Conservation (phyloP, 2,888 invertebrate genomes). For the Rhagophthalmus giganteus region DNA sequence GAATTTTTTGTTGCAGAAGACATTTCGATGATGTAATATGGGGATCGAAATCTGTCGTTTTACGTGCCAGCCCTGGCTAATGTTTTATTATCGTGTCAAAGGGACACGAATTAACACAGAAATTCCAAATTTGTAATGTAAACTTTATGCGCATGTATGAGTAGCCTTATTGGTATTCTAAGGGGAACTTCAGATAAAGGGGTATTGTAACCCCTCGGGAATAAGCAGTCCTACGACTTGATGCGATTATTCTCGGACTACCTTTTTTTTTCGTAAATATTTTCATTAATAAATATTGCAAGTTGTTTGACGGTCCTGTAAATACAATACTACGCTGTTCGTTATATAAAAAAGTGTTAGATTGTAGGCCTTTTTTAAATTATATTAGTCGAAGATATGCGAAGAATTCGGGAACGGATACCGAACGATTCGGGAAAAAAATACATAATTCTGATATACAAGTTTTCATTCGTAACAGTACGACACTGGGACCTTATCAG, state of each 20-base stretch:
- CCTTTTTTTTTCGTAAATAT: not conserved
- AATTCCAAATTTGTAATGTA: conserved; percentile 27
- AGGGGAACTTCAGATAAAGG: conserved; percentile 22
- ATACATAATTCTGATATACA: too few species aligned
- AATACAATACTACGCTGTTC: too few species aligned
- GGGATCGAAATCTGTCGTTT: too few species aligned
- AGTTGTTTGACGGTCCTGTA: too few species aligned
- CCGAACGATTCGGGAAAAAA: too few species aligned
- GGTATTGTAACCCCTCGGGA: conserved; percentile 19
- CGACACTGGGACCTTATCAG: too few species aligned
- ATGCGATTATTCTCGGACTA: conserved; percentile 21
- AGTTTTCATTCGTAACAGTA: too few species aligned
- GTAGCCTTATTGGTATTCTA: conserved; percentile 29
- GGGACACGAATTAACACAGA: conserved; percentile 15
- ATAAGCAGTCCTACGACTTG: conserved; percentile 20
- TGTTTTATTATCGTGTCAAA: conserved; percentile 5
- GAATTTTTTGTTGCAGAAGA: not conserved
- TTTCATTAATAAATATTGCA: not conserved
- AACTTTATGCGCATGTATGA: conserved; percentile 25
- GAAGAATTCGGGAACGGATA: too few species aligned
- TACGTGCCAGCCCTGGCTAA: conserved; percentile 1
- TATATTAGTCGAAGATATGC: too few species aligned
- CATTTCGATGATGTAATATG: too few species aligned
- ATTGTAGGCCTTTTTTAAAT: too few species aligned
- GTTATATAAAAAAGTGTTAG: too few species aligned